Evolutionary conservation across 2,888 invertebrate genomes (phyloP), one percentile per base, ranked within the genome.

Genomic region (Chromoteleia sp.): DNA sequence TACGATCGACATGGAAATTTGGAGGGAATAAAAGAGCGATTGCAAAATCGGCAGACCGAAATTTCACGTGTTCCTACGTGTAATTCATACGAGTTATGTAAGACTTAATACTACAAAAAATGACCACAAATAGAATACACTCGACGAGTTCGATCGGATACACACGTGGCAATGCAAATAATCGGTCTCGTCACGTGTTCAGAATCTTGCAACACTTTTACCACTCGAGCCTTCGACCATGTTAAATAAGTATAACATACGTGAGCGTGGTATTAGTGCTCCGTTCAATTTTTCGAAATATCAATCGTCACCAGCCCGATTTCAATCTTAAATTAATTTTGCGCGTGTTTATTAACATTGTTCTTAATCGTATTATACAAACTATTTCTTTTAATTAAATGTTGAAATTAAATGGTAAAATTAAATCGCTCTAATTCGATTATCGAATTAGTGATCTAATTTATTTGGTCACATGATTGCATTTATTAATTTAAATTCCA

Each of bases 171-270:
- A 50, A 63, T 63, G 56, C 58, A 75, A 75, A 75, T 75, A 75
- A 67, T 75, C 75, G 75, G 29, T 67, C 75, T 48, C 52, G 75
- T 75, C 75, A 75, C 75, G 75, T 75, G 75, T 75, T 75, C 67
- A 29, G 5, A 19, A 10, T 59, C 75, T 75, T 75, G 75, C 67
- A 21, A 67, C 75, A 75, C 59, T 39, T 65, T 36, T 54, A 45
- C 74, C 56, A 43, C 45, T 74, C 48, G 65, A 65, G 48, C 48
- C 74, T 74, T 75, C 67, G 12, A 52, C 39, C 59, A 33, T 25
- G 75, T 67, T 56, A 58, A 65, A 58, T 50, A 65, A 75, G 36
- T 65, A 56, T 50, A 75, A 17, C 65, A 19, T 48, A 43, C 15
- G 54, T n/a, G 30, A 43, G 1, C 36, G 45, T 14, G 12, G 8